Base-by-base conservation (phyloP, 1,140 invertebrate species). In the Hyphantria cunea region DNA sequence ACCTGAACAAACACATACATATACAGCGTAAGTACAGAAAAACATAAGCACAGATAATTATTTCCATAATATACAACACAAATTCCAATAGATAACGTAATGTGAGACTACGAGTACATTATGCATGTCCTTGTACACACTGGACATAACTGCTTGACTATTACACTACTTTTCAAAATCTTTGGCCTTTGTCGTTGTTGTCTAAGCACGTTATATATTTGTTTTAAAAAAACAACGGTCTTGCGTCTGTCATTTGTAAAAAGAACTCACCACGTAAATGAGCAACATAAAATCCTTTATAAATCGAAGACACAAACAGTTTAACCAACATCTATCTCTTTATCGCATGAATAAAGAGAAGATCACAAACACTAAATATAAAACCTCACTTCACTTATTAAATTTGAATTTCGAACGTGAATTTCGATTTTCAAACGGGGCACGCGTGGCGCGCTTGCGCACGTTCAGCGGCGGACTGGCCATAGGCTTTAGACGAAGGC, bases 371-470 rank as follows among this genome's bases (percentile, higher is more conserved):
- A 69, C 58, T 10, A n/a, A 39, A 51, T 11, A n/a, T 17, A 50
- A 63, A 58, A 64, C 44, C 72, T 73, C 78, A 84, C 76, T 74
- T 45, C 72, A 72, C 72, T 34, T 15, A 42, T n/a, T 15, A n/a
- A 56, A 50, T 59, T 49, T 58, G 39, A 49, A 51, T 60, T 37
- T 49, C 64, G 64, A 56, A 58, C 67, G 64, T 54, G 12, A 31
- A 48, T 44, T 45, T 45, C 42, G 15, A 33, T n/a, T 14, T 32
- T 39, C 5, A 37, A 6, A 44, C 41, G 5, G 10, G 45, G 37
- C 45, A 33, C 70, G 72, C 81, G 75, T 41, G 58, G 62, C 80
- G 77, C 78, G 78, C 76, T 15, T 31, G 71, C 78, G 85, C 80
- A 71, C 80, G 13, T 55, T 12, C 67, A 59, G 59, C 68, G 71